A percentile compares a stretch with the other conserved stretches of the same genome.
Evolutionary conservation across 2,888 invertebrate genomes (phyloP).

Genomic region (Nymphalis c-album): DNA sequence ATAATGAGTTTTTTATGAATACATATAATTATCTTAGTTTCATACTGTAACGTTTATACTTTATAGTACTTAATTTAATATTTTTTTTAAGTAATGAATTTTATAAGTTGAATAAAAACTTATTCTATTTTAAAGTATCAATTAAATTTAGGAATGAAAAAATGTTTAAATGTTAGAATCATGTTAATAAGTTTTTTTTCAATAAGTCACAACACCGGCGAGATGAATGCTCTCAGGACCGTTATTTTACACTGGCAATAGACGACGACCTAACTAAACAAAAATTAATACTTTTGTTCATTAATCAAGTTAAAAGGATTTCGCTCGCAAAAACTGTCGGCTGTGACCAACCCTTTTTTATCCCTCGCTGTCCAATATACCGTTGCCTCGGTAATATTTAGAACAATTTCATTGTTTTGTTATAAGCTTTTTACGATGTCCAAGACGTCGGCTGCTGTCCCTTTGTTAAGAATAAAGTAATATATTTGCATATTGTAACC

Average conservation of each 20-base stretch:
- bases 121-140: no score
- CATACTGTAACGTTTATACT: no score
- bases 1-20: no score
- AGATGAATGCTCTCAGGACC: constrained; percentile 40
- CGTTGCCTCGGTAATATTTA: constrained; percentile 67
- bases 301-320: constrained; percentile 75
- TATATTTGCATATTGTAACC: constrained; percentile 75
- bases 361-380: constrained; percentile 46
- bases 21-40: no score
- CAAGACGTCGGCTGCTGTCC: constrained; percentile 54
- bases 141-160: no score
- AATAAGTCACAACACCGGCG: constrained; percentile 30
- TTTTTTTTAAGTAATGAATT: no score
- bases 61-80: no score
- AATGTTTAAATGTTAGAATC: neutral
- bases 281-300: constrained; percentile 71
- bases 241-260: constrained; percentile 42
- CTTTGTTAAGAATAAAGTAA: constrained; percentile 57
- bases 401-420: constrained; percentile 64
- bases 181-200: constrained; percentile 6
- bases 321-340: constrained; percentile 61
- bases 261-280: constrained; percentile 54
- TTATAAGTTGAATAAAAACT: no score
- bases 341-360: constrained; percentile 69
- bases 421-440: constrained; percentile 69